Percentiles rank a stretch among this genome's conserved stretches.
These are phyloP conservation scores for Crotalus tigris DNA, from an alignment of 2,113 vertebrate species.

Conservation along the genomic window DNA sequence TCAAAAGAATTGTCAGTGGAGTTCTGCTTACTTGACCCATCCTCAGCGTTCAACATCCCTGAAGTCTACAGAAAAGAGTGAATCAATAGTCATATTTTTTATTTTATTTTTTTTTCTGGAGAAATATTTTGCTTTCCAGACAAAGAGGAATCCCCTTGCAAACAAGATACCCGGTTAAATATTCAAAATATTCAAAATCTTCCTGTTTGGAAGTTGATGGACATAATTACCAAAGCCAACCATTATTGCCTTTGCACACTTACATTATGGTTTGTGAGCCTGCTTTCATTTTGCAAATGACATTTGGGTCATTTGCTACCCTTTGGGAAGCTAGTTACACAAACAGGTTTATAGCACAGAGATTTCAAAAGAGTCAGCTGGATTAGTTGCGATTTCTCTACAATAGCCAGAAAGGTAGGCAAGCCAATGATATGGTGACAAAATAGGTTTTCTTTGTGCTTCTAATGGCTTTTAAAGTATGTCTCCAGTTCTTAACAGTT, in stretches of 20 bases:
- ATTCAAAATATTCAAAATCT: neutral
- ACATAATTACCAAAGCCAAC: rapidly evolving
- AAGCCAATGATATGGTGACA: neutral
- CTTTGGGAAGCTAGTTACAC: neutral
- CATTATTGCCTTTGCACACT: neutral
- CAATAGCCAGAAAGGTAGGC: neutral
- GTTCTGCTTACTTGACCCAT: rapidly evolving
- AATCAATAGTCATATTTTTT: conserved; percentile 21
- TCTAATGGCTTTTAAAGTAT: neutral
- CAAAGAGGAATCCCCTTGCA: neutral
- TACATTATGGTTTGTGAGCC: neutral
- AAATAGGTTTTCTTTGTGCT: neutral
- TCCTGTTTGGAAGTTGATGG: neutral
- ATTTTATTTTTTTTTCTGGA: conserved; percentile 8
- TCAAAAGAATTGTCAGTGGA: neutral
- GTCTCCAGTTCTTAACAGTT: neutral
- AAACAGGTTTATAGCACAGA: neutral
- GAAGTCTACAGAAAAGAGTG: conserved; percentile 7
- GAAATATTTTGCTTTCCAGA: neutral
- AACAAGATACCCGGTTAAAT: neutral
- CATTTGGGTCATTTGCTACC: neutral
- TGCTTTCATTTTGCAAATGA: neutral
- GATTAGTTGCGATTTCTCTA: neutral
- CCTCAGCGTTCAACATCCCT: neutral
- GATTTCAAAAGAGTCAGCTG: neutral